Base-by-base conservation (phyloP, 2,797 vertebrate genomes). In the Rhinogobio ventralis region DNA sequence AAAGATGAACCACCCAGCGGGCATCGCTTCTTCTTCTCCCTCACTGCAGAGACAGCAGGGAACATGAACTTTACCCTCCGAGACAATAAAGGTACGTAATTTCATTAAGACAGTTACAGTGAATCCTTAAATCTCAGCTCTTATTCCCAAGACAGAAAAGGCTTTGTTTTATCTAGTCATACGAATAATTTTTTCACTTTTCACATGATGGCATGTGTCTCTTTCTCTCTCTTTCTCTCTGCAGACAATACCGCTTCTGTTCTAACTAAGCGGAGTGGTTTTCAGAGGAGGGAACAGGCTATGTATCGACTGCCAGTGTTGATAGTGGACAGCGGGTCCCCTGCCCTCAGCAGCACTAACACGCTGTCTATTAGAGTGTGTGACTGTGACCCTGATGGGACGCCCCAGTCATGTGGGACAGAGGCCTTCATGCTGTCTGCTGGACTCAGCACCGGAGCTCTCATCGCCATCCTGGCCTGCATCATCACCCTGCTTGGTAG, bases 1-100 rank as follows among this genome's bases (percentile, higher is more conserved):
- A 96, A 91, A 88, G 97, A 98, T 69, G 95, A 97, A 73, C 96
- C 96, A 23, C 95, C 95, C 57, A 95, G 92, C 0, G 97, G 97
- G 64, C 97, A 97, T 87, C 95, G 96, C 89, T 97, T 98, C 92
- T 95, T 96, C 89, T 98, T 98, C 90, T 96, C 96, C 82, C 90
- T 97, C 82, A 92, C 94, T 19, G 84, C 93, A 0, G 95, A 97
- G 14, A 91, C 95, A 87, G 94, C 94, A 42, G 96, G 95, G 89
- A 97, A 96, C 85, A 94, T 95, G 82, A 97, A 97, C 91, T 97
- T 97, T 89, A 96, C 96, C 28, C 60, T 97, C 67, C 94, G 94
- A 89, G 96, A 97, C 86, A 97, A 97, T 90, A 97, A 96, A 96
- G 96, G 96, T 97, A 91, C 6, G 45, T 60, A 23, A 82, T 64